Evolutionary conservation across 1,140 invertebrate species (phyloP).

Genomic region (Druon quercuslanigerum): DNA sequence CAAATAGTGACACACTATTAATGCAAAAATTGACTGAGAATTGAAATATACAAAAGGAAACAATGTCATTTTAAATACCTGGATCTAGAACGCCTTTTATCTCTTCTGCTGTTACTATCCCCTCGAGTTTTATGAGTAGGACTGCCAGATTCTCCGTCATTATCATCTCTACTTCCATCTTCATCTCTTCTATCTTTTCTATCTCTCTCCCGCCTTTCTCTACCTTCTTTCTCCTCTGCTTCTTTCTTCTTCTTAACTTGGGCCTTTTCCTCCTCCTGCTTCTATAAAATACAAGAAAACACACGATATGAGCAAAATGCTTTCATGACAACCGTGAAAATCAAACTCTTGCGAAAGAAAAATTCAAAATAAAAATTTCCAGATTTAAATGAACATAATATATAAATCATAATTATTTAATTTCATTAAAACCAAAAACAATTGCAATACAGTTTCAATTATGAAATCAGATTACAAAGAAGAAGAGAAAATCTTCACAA

Average conservation of each 20-base stretch:
- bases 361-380: background rate
- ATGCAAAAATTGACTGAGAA: no score
- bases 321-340: background rate
- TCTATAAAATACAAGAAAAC: constrained; percentile 76
- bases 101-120: constrained; percentile 68
- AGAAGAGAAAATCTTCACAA: background rate
- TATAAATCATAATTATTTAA: no score
- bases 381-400: no score
- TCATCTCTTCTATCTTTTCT: constrained; percentile 64
- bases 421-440: no score
- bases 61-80: constrained; percentile 60
- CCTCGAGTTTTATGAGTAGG: constrained; percentile 69
- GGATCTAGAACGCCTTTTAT: constrained; percentile 74
- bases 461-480: background rate
- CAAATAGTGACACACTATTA: no score
- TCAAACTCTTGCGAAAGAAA: constrained; percentile 19
- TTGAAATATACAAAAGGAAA: no score
- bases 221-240: constrained; percentile 72
- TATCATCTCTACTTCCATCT: constrained; percentile 71
- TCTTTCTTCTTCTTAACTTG: constrained; percentile 78
- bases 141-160: constrained; percentile 70
- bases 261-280: constrained; percentile 81
- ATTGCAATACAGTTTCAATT: background rate
- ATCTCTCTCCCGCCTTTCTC: constrained; percentile 72
- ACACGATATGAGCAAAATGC: background rate